Percentiles rank a stretch among this genome's conserved stretches.
These are phyloP conservation scores for Ginglymostoma cirratum DNA, from an alignment of 2,113 vertebrate species.

Conservation along the genomic window DNA sequence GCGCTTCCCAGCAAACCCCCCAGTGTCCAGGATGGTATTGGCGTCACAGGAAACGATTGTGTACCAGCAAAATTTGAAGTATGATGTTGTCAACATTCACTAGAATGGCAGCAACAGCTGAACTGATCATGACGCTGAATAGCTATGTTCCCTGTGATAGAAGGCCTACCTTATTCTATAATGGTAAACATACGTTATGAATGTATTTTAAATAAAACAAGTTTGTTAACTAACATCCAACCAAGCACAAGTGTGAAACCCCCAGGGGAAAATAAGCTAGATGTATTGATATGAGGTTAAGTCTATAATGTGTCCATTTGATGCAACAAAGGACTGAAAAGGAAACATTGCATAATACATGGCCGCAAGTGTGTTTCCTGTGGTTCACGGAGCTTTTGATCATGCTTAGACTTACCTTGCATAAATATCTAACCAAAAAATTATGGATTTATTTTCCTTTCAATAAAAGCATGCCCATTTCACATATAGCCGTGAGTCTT, in stretches of 20 bases:
- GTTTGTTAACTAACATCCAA: background rate
- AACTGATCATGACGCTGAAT: background rate
- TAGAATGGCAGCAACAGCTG: background rate
- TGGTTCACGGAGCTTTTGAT: background rate
- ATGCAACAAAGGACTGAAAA: background rate
- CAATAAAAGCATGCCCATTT: too few relatives aligned
- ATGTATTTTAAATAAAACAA: too few relatives aligned
- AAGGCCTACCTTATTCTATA: background rate
- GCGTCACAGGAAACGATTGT: background rate
- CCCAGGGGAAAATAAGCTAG: background rate
- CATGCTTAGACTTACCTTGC: background rate
- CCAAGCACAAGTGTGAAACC: background rate
- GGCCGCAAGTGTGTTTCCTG: background rate
- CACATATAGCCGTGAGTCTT: too few relatives aligned
- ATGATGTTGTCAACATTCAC: background rate
- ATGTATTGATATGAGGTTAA: background rate
- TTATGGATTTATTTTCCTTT: too few relatives aligned
- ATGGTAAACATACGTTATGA: background rate
- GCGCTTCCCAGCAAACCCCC: background rate
- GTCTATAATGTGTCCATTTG: background rate
- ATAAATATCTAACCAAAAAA: background rate
- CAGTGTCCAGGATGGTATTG: background rate
- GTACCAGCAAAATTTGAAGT: background rate
- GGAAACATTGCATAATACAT: background rate
- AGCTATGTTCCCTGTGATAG: background rate